Percentiles rank a stretch among this genome's conserved stretches.
These are phyloP conservation scores for Chlorospingus semifuscus DNA, from an alignment of 2,797 vertebrate species.

Conservation along the genomic window DNA sequence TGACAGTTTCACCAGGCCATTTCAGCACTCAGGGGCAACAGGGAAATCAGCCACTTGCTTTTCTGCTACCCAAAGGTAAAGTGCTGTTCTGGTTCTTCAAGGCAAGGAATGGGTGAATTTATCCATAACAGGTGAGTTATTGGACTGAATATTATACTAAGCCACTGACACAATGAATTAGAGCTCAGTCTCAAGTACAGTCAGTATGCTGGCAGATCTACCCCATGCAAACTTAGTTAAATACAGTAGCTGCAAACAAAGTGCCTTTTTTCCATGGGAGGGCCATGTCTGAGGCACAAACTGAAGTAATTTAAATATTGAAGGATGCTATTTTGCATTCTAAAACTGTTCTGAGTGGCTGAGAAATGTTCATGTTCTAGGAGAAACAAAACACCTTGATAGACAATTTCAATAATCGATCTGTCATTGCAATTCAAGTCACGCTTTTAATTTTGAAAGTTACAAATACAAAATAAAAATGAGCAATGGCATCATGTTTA, in stretches of 20 bases:
- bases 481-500: constrained; percentile 75
- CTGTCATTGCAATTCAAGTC: constrained; percentile 81
- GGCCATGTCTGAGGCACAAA: constrained; percentile 69
- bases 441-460: constrained; percentile 78
- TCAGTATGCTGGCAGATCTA: constrained; percentile 70
- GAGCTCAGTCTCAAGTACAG: constrained; percentile 62
- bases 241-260: constrained; percentile 76
- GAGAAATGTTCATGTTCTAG: constrained; percentile 63
- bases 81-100: constrained; percentile 69
- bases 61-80: constrained; percentile 71
- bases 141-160: constrained; percentile 54
- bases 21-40: constrained; percentile 72
- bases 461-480: constrained; percentile 77
- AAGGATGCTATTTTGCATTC: constrained; percentile 62
- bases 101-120: constrained; percentile 67
- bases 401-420: constrained; percentile 75
- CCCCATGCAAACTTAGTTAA: constrained; percentile 66
- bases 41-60: constrained; percentile 63
- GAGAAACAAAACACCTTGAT: constrained; percentile 72
- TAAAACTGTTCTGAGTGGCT: constrained; percentile 64
- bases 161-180: constrained; percentile 56
- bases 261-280: constrained; percentile 68
- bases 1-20: constrained; percentile 47
- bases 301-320: constrained; percentile 61
- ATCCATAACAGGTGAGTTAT: constrained; percentile 37